A percentile compares a stretch with the other conserved stretches of the same genome.
These are phyloP conservation scores for Characodon lateralis DNA, from an alignment of 2,797 vertebrate species.

Conservation along the genomic window DNA sequence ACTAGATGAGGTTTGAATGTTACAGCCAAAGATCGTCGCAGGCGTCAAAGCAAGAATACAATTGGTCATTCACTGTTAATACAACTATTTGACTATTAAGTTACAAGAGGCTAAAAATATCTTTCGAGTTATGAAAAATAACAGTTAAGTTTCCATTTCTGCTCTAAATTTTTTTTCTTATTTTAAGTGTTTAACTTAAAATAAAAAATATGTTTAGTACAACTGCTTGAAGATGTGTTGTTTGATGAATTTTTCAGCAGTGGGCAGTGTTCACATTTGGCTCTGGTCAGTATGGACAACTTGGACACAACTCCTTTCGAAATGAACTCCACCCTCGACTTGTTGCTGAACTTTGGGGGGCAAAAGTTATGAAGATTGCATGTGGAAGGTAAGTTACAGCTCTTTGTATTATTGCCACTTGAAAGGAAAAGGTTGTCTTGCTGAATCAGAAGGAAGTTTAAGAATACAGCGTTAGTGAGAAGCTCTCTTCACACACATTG, in stretches of 20 bases:
- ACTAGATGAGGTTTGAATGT: too few species aligned
- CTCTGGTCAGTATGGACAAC: constrained; percentile 83
- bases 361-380: constrained; percentile 77
- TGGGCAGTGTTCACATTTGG: constrained; percentile 87
- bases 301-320: constrained; percentile 85
- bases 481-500: not conserved
- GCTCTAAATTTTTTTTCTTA: not conserved
- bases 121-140: not conserved
- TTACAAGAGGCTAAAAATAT: not conserved
- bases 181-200: not conserved
- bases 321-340: constrained; percentile 81
- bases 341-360: constrained; percentile 80
- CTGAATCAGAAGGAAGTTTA: not conserved
- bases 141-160: not conserved
- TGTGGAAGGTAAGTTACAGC: constrained; percentile 82
- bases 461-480: not conserved
- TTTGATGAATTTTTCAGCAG: constrained; percentile 66
- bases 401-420: not conserved
- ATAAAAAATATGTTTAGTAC: not conserved
- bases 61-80: not conserved
- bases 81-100: not conserved
- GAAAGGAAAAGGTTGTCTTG: not conserved
- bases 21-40: not conserved
- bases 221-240: not conserved
- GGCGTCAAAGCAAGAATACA: not conserved